Evolutionary conservation across 2,113 vertebrate species (phyloP).

Genomic region (Pluvianellus socialis): DNA sequence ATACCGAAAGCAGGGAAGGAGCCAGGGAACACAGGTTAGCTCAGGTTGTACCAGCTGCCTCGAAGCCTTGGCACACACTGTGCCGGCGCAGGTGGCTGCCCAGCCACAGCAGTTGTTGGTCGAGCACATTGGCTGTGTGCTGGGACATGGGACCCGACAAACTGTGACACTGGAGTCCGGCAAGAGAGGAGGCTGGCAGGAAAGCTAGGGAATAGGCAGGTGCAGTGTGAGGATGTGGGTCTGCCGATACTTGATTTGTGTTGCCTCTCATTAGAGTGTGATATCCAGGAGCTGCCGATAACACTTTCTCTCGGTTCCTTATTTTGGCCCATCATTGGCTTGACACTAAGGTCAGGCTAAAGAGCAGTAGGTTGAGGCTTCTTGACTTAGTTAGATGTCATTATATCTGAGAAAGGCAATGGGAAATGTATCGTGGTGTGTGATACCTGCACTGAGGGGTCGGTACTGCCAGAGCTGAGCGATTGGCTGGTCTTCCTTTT

Average conservation of each 20-base stretch:
- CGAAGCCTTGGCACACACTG: neutral
- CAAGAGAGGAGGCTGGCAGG: neutral
- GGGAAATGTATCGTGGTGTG: neutral
- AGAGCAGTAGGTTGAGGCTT: neutral
- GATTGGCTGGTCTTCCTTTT: neutral
- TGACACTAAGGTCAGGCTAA: neutral
- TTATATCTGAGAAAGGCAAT: neutral
- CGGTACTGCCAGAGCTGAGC: neutral
- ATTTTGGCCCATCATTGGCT: neutral
- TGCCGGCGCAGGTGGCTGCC: neutral
- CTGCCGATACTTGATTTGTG: neutral
- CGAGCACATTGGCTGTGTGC: neutral
- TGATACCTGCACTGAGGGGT: neutral
- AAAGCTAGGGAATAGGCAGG: neutral
- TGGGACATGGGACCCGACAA: neutral
- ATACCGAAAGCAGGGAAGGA: neutral
- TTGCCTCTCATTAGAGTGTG: neutral
- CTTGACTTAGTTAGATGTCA: neutral
- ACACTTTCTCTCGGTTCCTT: neutral
- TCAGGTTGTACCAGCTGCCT: neutral
- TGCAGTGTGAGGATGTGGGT: neutral
- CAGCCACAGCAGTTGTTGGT: neutral
- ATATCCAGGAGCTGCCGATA: neutral
- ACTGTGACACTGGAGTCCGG: neutral
- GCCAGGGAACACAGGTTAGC: neutral